phyloP scores from a whole-genome alignment of 2,797 vertebrate species.

The Erpetoichthys calabaricus region DNA sequence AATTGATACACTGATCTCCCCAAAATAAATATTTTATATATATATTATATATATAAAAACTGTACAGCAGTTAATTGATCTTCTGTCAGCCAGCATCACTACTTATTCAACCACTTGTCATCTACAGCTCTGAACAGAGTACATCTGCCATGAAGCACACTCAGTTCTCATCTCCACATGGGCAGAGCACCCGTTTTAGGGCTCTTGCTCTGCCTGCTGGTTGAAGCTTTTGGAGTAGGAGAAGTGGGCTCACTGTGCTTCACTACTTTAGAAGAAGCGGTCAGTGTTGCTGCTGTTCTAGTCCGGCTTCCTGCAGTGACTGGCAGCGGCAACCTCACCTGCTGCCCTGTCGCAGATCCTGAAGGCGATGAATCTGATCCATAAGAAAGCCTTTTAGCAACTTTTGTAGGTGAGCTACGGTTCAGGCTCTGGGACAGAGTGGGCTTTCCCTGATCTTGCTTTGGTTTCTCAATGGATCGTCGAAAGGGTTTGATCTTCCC shows the following conservation, averaged over 20 bases:
- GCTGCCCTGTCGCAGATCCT: background rate
- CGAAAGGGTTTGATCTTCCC: conserved; percentile 23
- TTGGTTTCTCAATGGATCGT: conserved; percentile 29
- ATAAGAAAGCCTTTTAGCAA: background rate
- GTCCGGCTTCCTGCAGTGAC: background rate
- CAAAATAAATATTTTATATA: too few relatives aligned
- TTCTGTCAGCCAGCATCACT: too few relatives aligned
- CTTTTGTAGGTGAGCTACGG: conserved; percentile 25
- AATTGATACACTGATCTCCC: too few relatives aligned
- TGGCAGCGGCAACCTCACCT: background rate
- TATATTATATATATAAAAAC: too few relatives aligned
- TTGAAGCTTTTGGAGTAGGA: conserved; percentile 27
- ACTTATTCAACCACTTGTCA: too few relatives aligned
- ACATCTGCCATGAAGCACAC: background rate
- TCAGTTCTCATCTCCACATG: conserved; percentile 44
- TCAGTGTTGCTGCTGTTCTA: background rate
- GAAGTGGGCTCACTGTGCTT: conserved; percentile 30
- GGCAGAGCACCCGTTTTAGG: conserved; percentile 24
- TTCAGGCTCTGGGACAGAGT: conserved; percentile 25
- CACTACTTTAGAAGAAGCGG: conserved; percentile 27
- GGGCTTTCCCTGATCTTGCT: conserved; percentile 28
- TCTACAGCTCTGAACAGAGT: too few relatives aligned
- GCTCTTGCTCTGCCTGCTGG: background rate
- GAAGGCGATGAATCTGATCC: conserved; percentile 23
- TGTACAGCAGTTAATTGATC: too few relatives aligned